Evolutionary conservation across 2,797 vertebrate species (phyloP), one percentile per base, ranked within the genome.

Genomic region (Trachurus trachurus): DNA sequence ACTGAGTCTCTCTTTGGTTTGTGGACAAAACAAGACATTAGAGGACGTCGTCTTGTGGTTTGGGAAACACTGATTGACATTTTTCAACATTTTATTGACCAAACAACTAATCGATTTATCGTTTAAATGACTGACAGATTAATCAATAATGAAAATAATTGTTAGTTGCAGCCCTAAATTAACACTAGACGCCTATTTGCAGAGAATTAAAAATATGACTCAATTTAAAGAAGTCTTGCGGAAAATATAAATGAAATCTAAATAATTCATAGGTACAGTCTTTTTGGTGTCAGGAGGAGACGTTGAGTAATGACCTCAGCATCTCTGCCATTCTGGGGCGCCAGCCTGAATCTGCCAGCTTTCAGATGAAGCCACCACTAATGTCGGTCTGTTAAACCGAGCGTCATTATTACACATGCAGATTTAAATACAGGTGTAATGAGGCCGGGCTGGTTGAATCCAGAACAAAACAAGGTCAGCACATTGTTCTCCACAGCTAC

Each of bases 381-480:
- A 3, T 22, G 44, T 26, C 45, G 10, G 22, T 10, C 26, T 26
- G 64, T 2, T 5, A 7, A 57, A 4, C 39, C 21, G 22, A 4
- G 13, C 52, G 11, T 66, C n/a, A 17, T 49, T 40, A 37, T 26
- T 9, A 11, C 39, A 12, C 19, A 1, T 19, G 57, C 5, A 50
- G 44, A 29, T 57, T 29, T 26, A 54, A 6, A 58, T 22, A 12
- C 60, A 65, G 66, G 66, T 82, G 66, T 58, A 57, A 42, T 26
- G 19, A 58, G 26, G 2, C 17, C 0, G 2, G n/a, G 26, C 61
- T n/a, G 60, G 56, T 74, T 26, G 19, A 57, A 76, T 65, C 67
- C 71, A 69, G 74, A 77, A 64, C 2, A 61, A 75, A 81, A 85
- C 58, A 61, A 81, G 80, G 87, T 85, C 83, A 82, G 75, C 78